These are phyloP conservation scores for Athrips mouffetella DNA, from an alignment of 2,888 invertebrate species.

Conservation along the genomic window DNA sequence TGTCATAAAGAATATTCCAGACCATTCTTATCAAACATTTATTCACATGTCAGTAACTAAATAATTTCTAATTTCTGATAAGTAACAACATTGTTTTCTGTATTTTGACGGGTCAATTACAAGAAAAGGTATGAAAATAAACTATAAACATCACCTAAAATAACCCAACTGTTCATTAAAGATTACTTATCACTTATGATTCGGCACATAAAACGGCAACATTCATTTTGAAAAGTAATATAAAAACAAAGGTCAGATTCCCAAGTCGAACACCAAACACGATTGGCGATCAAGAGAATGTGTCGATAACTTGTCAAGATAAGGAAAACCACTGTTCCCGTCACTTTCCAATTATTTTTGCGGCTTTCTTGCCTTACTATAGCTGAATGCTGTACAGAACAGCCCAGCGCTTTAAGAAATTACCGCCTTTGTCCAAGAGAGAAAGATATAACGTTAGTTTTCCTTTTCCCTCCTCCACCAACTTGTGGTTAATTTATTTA, in stretches of 20 bases:
- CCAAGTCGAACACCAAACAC: background rate
- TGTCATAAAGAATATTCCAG: no score
- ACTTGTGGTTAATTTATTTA: slow-evolving; percentile 76
- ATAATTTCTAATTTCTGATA: no score
- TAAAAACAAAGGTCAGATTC: slow-evolving; percentile 10
- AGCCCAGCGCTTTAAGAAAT: slow-evolving; percentile 64
- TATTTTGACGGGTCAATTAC: no score
- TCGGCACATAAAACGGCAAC: no score
- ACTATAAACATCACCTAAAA: no score
- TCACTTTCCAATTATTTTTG: slow-evolving; percentile 77
- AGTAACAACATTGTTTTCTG: no score
- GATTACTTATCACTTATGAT: no score
- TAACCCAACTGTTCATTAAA: no score
- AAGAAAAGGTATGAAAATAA: no score
- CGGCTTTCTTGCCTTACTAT: slow-evolving; percentile 64
- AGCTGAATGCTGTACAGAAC: slow-evolving; percentile 61
- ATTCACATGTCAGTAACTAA: no score
- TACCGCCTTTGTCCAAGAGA: slow-evolving; percentile 56
- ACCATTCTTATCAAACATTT: no score
- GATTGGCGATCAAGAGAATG: background rate
- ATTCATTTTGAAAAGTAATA: no score
- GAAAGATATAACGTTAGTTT: slow-evolving; percentile 58
- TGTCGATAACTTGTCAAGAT: slow-evolving; percentile 14
- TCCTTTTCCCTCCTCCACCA: slow-evolving; percentile 52
- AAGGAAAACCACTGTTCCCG: slow-evolving; percentile 43